A percentile compares a stretch with the other conserved stretches of the same genome.
These are phyloP conservation scores for Drosophila imparisetae DNA, from an alignment of 2,888 invertebrate genomes.

Conservation along the genomic window DNA sequence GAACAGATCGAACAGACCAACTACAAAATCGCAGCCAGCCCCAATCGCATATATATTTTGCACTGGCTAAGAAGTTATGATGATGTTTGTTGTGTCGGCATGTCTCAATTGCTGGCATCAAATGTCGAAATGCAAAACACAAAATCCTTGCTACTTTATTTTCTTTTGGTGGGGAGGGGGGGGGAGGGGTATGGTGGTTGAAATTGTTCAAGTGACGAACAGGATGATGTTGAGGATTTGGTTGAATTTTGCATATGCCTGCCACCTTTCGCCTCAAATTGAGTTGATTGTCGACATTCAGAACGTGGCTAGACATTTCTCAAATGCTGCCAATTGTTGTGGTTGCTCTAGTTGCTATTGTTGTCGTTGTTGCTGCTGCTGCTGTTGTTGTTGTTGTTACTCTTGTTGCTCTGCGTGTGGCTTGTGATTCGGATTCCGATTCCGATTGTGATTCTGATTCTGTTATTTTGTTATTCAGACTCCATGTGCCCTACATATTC, in stretches of 20 bases:
- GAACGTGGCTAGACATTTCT: constrained; percentile 60
- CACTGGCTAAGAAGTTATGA: constrained; percentile 35
- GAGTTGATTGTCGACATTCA: constrained; percentile 76
- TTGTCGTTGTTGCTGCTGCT: not conserved
- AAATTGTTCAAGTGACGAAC: constrained; percentile 15
- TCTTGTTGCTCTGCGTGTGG: constrained; percentile 12
- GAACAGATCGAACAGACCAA: constrained; percentile 37
- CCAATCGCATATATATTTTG: constrained; percentile 38
- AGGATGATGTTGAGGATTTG: constrained; percentile 43
- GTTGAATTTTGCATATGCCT: constrained; percentile 50
- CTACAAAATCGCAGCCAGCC: constrained; percentile 37
- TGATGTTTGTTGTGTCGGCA: constrained; percentile 21
- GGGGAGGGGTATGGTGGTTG: not conserved
- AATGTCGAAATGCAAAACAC: constrained; percentile 63
- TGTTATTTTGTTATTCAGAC: constrained; percentile 46
- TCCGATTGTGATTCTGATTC: constrained; percentile 32
- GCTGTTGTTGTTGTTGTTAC: not conserved
- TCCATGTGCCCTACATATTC: constrained; percentile 40
- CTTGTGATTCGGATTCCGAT: constrained; percentile 37
- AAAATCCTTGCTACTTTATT: constrained; percentile 47
- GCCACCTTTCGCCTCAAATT: constrained; percentile 56
- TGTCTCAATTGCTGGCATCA: constrained; percentile 36
- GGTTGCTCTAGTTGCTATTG: constrained; percentile 12
- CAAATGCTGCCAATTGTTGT: constrained; percentile 41
- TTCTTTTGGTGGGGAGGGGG: not conserved